Evolutionary conservation across 2,888 invertebrate species (phyloP), one percentile per base, ranked within the genome.

Genomic region (Drosophila bunnanda): DNA sequence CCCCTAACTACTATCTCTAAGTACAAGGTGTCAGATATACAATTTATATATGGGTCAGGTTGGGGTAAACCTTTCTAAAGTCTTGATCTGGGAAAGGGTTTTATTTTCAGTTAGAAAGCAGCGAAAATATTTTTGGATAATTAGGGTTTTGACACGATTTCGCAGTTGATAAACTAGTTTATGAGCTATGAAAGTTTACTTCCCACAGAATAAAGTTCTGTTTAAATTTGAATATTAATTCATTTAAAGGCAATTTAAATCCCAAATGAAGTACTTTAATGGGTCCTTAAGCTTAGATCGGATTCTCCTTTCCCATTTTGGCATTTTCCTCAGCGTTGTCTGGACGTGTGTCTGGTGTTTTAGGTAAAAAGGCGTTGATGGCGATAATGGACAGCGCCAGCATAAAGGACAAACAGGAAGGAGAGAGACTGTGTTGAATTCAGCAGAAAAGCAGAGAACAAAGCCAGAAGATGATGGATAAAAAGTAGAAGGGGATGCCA

Each of bases 281-380:
- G 17, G 52, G 25, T 36, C 52, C 17, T 36, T 17, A 58, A 25
- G 34, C 41, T 13, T 0, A 20, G 28, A 34, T 38, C 22, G n/a
- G 12, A 7, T 22, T 15, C 38, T n/a, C 30, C 43, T 36, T 13
- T 34, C 4, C 7, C 4, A 36, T 10, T 58, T 36, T 50, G 50
- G 41, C 41, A 32, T 52, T 38, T 44, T 13, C 44, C 41, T 38
- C 15, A 41, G 72, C 43, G 1, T 34, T 76, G 76, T 69, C 55
- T 70, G 75, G 76, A 28, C 48, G 54, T 53, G 46, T 56, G 57
- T 70, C 55, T 41, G 59, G 43, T 58, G 50, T 71, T 69, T 68
- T 71, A 71, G 68, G 77, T 77, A 70, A 69, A 66, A 79, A 76
- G 67, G 76, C 76, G 76, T 67, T 74, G 77, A 75, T 77, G 77